These are phyloP conservation scores for Conger conger DNA, from an alignment of 2,113 vertebrate genomes.

Conservation along the genomic window DNA sequence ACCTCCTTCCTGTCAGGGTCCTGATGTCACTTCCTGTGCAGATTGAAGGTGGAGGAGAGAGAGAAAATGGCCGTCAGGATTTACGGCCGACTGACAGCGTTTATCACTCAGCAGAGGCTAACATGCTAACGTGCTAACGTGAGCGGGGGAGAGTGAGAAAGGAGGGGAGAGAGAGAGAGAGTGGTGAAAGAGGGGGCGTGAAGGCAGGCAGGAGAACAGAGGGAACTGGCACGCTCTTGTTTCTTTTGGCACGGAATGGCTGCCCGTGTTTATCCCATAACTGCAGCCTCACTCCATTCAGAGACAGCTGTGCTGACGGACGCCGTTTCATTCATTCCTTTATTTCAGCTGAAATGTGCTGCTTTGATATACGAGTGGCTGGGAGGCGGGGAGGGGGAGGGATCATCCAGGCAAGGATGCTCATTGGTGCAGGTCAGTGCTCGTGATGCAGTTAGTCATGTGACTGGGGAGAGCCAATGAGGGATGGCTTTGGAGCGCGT, in stretches of 20 bases:
- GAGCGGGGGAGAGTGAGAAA: not conserved
- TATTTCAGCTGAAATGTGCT: not conserved
- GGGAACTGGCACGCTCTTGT: not conserved
- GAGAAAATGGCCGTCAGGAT: slow-evolving; percentile 69
- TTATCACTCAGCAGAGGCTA: slow-evolving; percentile 61
- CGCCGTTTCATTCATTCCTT: not conserved
- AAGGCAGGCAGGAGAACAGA: not conserved
- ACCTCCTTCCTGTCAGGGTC: slow-evolving; percentile 45
- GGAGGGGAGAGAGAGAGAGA: slow-evolving; percentile 19
- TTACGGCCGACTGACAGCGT: slow-evolving; percentile 64
- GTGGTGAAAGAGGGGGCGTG: not conserved
- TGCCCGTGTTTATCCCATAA: not conserved
- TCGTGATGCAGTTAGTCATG: no score
- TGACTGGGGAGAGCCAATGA: no score
- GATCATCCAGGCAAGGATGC: no score
- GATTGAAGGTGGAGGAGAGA: slow-evolving; percentile 57
- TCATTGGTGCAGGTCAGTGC: no score
- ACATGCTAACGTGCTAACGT: slow-evolving; percentile 10
- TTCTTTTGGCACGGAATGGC: not conserved
- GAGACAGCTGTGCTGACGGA: not conserved
- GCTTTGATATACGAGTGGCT: not conserved
- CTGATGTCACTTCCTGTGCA: slow-evolving; percentile 68
- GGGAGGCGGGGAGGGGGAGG: slow-evolving; percentile 32
- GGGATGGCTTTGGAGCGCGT: slow-evolving; percentile 21
- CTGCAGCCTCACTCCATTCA: not conserved